Conservation (phyloP, 2,113 vertebrate species). For the Coreoperca whiteheadi region DNA sequence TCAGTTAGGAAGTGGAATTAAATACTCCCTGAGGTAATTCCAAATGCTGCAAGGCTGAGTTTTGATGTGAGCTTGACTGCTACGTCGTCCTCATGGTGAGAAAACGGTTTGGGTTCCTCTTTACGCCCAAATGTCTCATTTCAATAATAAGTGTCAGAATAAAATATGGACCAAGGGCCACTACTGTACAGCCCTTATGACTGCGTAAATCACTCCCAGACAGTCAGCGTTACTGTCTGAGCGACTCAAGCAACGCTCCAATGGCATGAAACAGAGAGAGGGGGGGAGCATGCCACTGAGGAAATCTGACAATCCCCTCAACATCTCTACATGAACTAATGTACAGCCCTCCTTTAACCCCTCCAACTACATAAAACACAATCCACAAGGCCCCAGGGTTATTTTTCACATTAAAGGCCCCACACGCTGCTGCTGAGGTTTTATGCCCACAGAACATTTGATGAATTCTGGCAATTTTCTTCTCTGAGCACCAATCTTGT, state of each 20-base stretch:
- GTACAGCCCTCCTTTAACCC: constrained; percentile 79
- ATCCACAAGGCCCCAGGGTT: constrained; percentile 68
- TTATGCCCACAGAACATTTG: constrained; percentile 72
- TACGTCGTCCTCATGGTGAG: constrained; percentile 30
- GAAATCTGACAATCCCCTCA: constrained; percentile 87
- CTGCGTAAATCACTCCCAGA: constrained; percentile 86
- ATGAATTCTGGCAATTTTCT: constrained; percentile 81
- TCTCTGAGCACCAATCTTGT: constrained; percentile 69
- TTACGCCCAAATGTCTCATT: constrained; percentile 84
- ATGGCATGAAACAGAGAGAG: constrained; percentile 79
- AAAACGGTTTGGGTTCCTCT: constrained; percentile 62
- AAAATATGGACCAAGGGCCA: constrained; percentile 85
- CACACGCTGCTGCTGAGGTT: constrained; percentile 59
- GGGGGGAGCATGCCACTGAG: constrained; percentile 78
- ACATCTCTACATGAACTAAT: constrained; percentile 77
- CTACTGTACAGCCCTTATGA: constrained; percentile 81
- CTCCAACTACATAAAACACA: constrained; percentile 80
- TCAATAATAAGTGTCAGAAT: constrained; percentile 86
- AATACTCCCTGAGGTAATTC: constrained; percentile 63
- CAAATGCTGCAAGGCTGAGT: constrained; percentile 28
- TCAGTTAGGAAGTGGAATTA: constrained; percentile 57
- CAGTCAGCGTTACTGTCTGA: constrained; percentile 82
- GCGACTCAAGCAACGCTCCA: constrained; percentile 74
- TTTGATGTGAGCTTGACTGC: constrained; percentile 53
- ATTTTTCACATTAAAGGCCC: constrained; percentile 77